A percentile compares a stretch with the other conserved stretches of the same genome.
Evolutionary conservation across 2,888 invertebrate species (phyloP).

Genomic region (Orchesellides sinensis): DNA sequence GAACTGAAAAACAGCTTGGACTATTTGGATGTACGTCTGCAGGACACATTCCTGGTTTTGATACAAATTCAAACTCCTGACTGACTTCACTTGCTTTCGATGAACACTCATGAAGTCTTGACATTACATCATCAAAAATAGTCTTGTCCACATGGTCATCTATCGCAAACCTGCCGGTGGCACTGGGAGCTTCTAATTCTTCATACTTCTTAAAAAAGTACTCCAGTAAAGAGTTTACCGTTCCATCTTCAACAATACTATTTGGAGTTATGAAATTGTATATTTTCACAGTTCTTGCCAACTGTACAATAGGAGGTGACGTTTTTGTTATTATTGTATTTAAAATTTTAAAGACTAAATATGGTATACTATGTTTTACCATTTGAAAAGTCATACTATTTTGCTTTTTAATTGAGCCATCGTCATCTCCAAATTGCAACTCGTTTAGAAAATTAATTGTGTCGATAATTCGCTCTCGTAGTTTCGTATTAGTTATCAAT

Average conservation of each 20-base stretch:
- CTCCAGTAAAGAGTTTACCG: conserved; percentile 12
- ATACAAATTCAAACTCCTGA: conserved; percentile 33
- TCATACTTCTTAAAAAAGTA: conserved; percentile 35
- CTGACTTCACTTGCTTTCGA: conserved; percentile 27
- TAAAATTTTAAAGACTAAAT: neutral
- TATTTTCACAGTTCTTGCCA: conserved; percentile 28
- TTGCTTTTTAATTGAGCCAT: neutral
- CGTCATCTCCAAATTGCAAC: conserved; percentile 13
- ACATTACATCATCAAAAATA: conserved; percentile 28
- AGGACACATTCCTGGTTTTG: neutral
- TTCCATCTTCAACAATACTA: conserved; percentile 28
- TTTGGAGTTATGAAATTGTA: conserved; percentile 30
- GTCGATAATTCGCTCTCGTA: conserved; percentile 15
- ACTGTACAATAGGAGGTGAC: conserved; percentile 19
- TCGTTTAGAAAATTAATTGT: conserved; percentile 30
- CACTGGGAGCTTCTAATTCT: conserved; percentile 17
- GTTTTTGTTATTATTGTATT: no score
- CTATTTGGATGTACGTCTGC: no score
- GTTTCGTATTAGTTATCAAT: neutral
- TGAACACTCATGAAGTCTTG: conserved; percentile 20
- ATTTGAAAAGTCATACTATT: conserved; percentile 45
- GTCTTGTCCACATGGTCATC: conserved; percentile 15
- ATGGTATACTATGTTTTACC: conserved; percentile 3
- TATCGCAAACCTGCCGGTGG: conserved; percentile 1
- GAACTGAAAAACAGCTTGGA: neutral